Evolutionary conservation across 2,113 vertebrate genomes (phyloP), one percentile per base, ranked within the genome.

Genomic region (Tiliqua scincoides): DNA sequence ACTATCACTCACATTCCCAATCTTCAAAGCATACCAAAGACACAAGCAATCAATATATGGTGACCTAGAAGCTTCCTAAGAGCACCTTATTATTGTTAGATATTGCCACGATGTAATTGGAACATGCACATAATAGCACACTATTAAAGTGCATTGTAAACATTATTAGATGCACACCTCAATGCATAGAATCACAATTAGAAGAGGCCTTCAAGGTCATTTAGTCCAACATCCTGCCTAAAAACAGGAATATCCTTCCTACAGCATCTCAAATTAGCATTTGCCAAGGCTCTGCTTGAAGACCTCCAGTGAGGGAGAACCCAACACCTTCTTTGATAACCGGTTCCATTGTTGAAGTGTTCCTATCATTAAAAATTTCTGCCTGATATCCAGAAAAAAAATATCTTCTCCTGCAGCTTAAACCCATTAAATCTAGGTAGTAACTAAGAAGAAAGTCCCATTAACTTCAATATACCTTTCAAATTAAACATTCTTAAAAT

Each of bases 141-240:
- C 10, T 43, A 62, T 62, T 83, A 74, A 43, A 83, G 37, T 67
- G 15, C n/a, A 27, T 48, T 37, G 48, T 65, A 75, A 65, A 84
- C 61, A 67, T 75, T 52, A 75, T 76, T 84, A 84, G 61, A 76
- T 76, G 23, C 76, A 63, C n/a, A 75, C 11, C 32, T 54, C n/a
- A 65, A 68, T 54, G 57, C 48, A 48, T 8, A 48, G 43, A 48
- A 48, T 48, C 43, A 48, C 8, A 48, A 8, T 48, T 48, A 8
- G 43, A 48, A 48, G 43, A 8, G 43, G 43, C 43, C 43, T 48
- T 48, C 43, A 48, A 48, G 43, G 43, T 8, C 43, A 48, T 48
- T 48, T 48, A 48, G 43, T 48, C n/a, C 43, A 48, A 48, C 43
- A 5, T 8, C 43, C 43, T 48, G 43, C 43, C n/a, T 48, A 48